These are phyloP conservation scores for Potorous gilbertii DNA, from an alignment of 2,797 vertebrate genomes.

Conservation along the genomic window DNA sequence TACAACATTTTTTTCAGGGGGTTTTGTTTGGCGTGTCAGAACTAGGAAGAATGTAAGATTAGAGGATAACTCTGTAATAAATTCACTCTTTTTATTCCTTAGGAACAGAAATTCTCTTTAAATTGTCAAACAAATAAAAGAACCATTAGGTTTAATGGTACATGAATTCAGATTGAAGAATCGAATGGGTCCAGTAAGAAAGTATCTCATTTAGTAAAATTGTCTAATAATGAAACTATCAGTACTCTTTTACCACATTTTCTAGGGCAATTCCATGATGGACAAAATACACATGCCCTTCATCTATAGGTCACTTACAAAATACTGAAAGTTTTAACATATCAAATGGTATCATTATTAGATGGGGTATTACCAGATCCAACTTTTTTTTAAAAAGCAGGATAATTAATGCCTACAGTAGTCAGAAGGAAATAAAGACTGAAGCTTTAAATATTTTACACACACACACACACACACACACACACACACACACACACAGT, in stretches of 20 bases:
- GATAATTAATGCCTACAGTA: background rate
- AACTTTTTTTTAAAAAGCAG: background rate
- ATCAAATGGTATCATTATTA: background rate
- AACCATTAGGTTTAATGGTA: background rate
- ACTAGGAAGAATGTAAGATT: background rate
- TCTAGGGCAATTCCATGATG: background rate
- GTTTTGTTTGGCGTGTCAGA: background rate
- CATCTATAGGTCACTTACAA: background rate
- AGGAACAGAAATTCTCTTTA: background rate
- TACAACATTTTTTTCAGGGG: background rate
- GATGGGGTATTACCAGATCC: background rate
- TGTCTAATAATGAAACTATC: background rate
- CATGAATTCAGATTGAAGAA: background rate
- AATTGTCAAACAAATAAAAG: background rate
- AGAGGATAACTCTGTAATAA: background rate
- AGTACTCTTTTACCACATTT: background rate
- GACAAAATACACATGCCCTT: background rate
- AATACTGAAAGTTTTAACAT: background rate
- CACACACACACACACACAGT: too few species aligned
- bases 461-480: background rate
- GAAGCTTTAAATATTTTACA: background rate
- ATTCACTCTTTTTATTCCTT: background rate
- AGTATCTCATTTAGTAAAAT: background rate
- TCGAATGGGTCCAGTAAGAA: background rate
- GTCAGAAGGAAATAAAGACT: background rate